These are phyloP conservation scores for Caranx ignobilis DNA, from an alignment of 2,113 vertebrate genomes.

Conservation along the genomic window DNA sequence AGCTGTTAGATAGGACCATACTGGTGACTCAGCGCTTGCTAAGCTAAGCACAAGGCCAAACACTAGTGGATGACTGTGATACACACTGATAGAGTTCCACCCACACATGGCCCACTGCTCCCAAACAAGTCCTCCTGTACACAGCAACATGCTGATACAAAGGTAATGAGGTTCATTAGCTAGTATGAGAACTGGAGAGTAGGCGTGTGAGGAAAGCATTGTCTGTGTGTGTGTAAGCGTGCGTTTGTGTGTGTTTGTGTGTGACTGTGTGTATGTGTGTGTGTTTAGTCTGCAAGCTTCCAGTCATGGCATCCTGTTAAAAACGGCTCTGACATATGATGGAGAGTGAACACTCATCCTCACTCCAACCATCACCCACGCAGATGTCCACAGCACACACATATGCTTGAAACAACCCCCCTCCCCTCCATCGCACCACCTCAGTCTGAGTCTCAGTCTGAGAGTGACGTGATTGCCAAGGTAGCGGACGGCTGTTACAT, in stretches of 20 bases:
- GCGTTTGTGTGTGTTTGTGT: conserved; percentile 42
- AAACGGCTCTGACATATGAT: conserved; percentile 71
- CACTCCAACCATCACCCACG: conserved; percentile 69
- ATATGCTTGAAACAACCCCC: conserved; percentile 34
- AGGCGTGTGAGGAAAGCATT: conserved; percentile 58
- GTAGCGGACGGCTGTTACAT: conserved; percentile 81
- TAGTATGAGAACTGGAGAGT: conserved; percentile 78
- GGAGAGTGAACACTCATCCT: conserved; percentile 74
- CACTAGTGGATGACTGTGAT: conserved; percentile 49
- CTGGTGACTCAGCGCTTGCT: conserved; percentile 74
- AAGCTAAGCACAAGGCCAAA: conserved; percentile 78
- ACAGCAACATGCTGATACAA: conserved; percentile 72
- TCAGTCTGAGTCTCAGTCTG: conserved; percentile 62
- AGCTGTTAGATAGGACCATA: conserved; percentile 70
- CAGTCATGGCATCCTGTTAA: conserved; percentile 72
- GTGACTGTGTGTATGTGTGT: conserved; percentile 43
- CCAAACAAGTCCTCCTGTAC: conserved; percentile 74
- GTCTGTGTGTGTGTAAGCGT: background rate
- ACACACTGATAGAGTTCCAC: conserved; percentile 63
- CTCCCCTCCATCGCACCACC: conserved; percentile 52
- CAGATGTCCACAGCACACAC: conserved; percentile 67
- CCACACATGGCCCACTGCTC: conserved; percentile 62
- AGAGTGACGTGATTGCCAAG: conserved; percentile 81
- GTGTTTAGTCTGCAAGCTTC: conserved; percentile 69
- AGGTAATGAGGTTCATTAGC: conserved; percentile 80